These are phyloP conservation scores for Perdita meconis DNA, from an alignment of 2,888 invertebrate species.

Conservation along the genomic window DNA sequence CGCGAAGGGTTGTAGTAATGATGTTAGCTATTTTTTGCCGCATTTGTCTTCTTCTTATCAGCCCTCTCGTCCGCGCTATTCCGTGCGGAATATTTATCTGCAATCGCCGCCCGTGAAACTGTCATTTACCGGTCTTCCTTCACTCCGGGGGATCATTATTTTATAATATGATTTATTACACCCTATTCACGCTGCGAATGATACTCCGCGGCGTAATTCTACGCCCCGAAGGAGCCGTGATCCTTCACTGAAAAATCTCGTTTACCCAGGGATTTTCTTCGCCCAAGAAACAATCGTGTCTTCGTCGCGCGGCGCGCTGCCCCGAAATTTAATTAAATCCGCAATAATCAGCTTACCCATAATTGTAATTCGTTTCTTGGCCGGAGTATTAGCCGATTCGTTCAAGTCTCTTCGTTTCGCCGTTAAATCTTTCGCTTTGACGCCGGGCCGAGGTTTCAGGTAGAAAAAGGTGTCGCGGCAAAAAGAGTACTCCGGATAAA, in stretches of 20 bases:
- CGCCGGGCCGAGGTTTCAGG: not conserved
- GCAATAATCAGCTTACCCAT: not conserved
- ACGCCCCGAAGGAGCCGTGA: not conserved
- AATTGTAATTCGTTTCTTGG: not conserved
- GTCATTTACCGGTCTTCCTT: not conserved
- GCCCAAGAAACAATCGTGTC: conserved; percentile 8
- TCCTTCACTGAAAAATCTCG: conserved; percentile 1
- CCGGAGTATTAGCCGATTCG: not conserved
- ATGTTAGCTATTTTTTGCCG: conserved; percentile 59
- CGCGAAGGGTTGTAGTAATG: conserved; percentile 64
- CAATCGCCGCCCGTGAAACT: conserved; percentile 13
- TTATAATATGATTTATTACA: not conserved
- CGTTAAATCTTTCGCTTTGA: not conserved
- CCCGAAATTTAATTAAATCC: conserved; percentile 40
- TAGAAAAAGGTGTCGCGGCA: conserved; percentile 9
- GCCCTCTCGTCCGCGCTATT: not conserved
- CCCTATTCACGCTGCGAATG: not conserved
- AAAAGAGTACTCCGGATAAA: conserved; percentile 17
- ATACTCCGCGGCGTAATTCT: not conserved
- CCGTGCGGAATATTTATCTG: not conserved
- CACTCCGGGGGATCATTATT: not conserved
- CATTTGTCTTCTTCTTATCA: conserved; percentile 33
- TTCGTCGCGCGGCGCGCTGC: not conserved
- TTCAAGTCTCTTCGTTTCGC: not conserved
- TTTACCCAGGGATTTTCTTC: conserved; percentile 6